Conservation (phyloP, 2,888 invertebrate species). For the Caenorhabditis sinica region DNA sequence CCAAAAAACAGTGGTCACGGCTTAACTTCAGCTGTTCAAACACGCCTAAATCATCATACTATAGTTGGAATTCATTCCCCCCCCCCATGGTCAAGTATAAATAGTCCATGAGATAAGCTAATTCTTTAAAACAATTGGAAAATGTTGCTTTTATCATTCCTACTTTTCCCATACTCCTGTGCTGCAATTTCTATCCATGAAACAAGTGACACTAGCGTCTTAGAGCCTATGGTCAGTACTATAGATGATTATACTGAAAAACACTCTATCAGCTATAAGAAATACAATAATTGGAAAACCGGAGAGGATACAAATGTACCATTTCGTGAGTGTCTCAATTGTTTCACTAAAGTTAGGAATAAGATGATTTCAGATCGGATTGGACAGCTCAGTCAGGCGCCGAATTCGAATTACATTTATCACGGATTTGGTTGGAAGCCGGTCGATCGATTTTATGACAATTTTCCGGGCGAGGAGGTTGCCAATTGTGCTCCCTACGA, state of each 20-base stretch:
- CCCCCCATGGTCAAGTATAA: no score
- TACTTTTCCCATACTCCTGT: neutral
- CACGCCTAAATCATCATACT: no score
- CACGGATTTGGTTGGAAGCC: neutral
- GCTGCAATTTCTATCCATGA: neutral
- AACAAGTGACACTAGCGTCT: neutral
- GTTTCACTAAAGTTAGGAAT: no score
- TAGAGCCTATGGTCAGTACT: neutral
- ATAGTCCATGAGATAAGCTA: no score
- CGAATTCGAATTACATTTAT: neutral
- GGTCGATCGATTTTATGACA: neutral
- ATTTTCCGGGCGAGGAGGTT: neutral
- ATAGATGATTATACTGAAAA: neutral
- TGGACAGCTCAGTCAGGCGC: no score
- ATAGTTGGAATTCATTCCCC: no score
- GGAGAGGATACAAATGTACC: neutral
- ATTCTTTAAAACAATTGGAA: neutral
- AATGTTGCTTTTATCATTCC: neutral
- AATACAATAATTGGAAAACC: neutral
- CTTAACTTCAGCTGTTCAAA: no score
- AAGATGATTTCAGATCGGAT: no score
- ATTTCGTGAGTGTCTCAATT: no score
- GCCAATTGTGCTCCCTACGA: neutral
- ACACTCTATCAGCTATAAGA: neutral
- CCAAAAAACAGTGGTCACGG: no score